Evolutionary conservation across 1,140 invertebrate genomes (phyloP), one percentile per base, ranked within the genome.

Genomic region (Drosophila simulans): DNA sequence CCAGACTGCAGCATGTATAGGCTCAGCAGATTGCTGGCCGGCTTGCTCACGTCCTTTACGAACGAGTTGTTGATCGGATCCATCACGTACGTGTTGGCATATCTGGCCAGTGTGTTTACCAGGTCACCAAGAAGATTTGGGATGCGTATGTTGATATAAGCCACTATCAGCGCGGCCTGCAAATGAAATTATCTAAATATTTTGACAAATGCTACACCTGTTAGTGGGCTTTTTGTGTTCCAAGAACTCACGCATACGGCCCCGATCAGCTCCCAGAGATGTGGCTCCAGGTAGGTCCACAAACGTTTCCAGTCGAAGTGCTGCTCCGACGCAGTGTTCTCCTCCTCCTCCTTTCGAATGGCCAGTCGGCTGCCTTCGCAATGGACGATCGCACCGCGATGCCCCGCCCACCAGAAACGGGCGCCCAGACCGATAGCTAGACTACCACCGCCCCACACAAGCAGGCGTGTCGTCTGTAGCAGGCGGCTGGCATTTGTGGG

Each of bases 131-230:
- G 93, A 57, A 95, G 82, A 68, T 95, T 93, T 1, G 97, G 97
- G 74, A 98, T 96, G 91, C 96, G 94, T 68, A 97, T 97, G 88
- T 98, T 98, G 59, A 97, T 93, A 48, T 96, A 75, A 1, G 97
- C 97, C 53, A 97, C 96, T 70, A 95, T 92, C 31, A 97, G 91
- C 12, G 97, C 96, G 80, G 96, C 95, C 97, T 98, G 86, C 54
- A 93, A 93, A 40, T 25, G 12, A 13, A 1, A 20, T 35, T 12
- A 51, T 31, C 8, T 4, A 13, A 37, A 37, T 13, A 13, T 39
- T 39, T 31, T 27, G 25, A 27, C 25, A 27, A 27, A 27, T 22
- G 20, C 25, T 7, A 27, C 27, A 7, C 27, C 27, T 27, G 27
- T 27, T 27, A 5, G 5, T 5, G 5, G 5, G 7, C 1, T 27